Evolutionary conservation across 92 coral and sea anemone genomes (phyloP), one percentile per base, ranked within the genome.

Genomic region (Epizoanthus rinbou): DNA sequence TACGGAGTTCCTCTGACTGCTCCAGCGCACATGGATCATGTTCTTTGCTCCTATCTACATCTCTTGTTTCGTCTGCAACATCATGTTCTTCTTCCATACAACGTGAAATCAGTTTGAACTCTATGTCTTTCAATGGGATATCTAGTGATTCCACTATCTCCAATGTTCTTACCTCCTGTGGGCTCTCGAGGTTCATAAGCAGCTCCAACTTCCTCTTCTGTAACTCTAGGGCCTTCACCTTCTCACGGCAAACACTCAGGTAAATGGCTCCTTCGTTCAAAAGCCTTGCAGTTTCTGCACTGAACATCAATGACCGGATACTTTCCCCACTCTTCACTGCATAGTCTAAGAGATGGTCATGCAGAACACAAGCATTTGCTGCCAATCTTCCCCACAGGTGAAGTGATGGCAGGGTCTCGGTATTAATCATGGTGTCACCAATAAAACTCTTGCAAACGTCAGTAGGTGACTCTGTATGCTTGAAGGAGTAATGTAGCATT

Each of bases 311-410:
- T 7, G 73, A 8, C 13, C 74, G 59, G 9, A 74, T 62, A 7
- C 31, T 64, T 4, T 0, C 31, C 57, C 16, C 17, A 37, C 74
- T 75, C 33, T 75, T 80, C 15, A 75, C 64, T 13, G 80, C 43
- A 76, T 25, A 80, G 9, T 58, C 59, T 23, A 60, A 56, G 81
- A 92, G 83, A 72, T 92, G 87, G 28, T 84, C 85, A 64, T 92
- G 88, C 17, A 92, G 82, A 47, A 66, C 83, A 57, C 83, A 78
- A 15, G 93, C 91, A 76, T 90, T 91, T 19, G 87, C 79, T 43
- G 89, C 93, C 57, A 92, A 74, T 59, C 86, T 90, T 33, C 89
- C 89, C 95, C 95, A 92, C 1, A 89, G 86, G 6, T 90, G 88
- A 60, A 92, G 68, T 0, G 95, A 90, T 64, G 95, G 95, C 56